phyloP scores from a whole-genome alignment of 1,140 invertebrate genomes.

The Sarcophaga peregrina region DNA sequence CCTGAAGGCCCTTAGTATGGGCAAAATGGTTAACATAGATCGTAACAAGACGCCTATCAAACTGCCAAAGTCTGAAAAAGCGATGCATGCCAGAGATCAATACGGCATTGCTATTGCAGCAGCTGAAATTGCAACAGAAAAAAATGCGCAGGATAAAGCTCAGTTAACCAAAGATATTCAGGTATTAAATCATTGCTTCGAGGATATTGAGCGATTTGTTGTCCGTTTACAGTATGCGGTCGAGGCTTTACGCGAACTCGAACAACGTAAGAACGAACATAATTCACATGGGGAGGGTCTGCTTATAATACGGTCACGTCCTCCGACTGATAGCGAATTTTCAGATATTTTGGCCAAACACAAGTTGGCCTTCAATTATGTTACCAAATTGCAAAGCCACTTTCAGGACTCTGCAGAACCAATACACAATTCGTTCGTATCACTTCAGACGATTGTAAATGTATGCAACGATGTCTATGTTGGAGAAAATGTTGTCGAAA shows the following conservation, averaged over 20 bases:
- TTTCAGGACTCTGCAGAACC: constrained; percentile 55
- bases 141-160: constrained; percentile 57
- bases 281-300: constrained; percentile 61
- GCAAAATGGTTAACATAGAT: constrained; percentile 54
- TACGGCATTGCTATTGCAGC: constrained; percentile 57
- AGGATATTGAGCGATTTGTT: constrained; percentile 62
- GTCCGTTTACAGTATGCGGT: constrained; percentile 61
- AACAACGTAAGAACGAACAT: constrained; percentile 57
- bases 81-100: constrained; percentile 59
- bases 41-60: constrained; percentile 59
- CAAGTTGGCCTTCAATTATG: constrained; percentile 57
- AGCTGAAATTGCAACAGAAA: constrained; percentile 58
- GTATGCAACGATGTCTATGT: constrained; percentile 61
- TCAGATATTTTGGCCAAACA: constrained; percentile 60
- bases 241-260: constrained; percentile 57
- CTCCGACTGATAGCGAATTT: constrained; percentile 61
- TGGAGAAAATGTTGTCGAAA: constrained; percentile 52
- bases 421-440: constrained; percentile 58
- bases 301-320: constrained; percentile 56
- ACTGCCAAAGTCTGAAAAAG: constrained; percentile 55
- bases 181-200: constrained; percentile 63
- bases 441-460: constrained; percentile 56
- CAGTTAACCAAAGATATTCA: constrained; percentile 59
- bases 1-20: constrained; percentile 67
- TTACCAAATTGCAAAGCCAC: constrained; percentile 57